Evolutionary conservation across 2,888 invertebrate species (phyloP), one percentile per base, ranked within the genome.

Genomic region (Drosophila robusta): DNA sequence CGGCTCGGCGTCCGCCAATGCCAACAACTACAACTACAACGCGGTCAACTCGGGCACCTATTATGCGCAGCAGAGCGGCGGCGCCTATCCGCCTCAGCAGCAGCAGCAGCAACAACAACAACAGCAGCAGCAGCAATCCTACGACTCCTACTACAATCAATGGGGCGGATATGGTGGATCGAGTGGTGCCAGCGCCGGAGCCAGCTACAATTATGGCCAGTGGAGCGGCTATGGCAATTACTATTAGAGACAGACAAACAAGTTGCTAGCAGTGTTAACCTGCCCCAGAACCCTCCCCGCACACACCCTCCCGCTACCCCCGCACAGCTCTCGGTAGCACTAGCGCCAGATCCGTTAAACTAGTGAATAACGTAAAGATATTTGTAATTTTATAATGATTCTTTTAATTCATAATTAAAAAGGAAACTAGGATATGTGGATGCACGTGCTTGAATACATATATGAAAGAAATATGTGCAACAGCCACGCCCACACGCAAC

Each of bases 131-230:
- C 84, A 89, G 62, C 84, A 84, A 51, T 84, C 90, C n/a, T 94
- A 94, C 81, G 93, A 93, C 58, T 93, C 94, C 67, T 94, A 94
- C 78, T 94, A 94, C 79, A 94, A 93, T 86, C 94, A 94, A 78
- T 94, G 94, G 94, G 93, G 94, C 18, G 94, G 94, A 63, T 93
- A 94, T 1, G 62, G 78, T 1, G 64, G 78, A 5, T 70, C 76
- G n/a, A 69, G 73, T 38, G 56, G 54, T 6, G 65, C 70, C 32
- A 52, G 46, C 11, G 39, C 75, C 9, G 68, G 79, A 32, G 74
- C 87, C 12, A 76, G 78, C 49, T 94, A 94, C 55, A 93, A 93
- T 34, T 94, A 94, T 75, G 93, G 93, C 68, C 94, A 94, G 76
- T 94, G 94, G 94, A 93, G 94, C 51, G 93, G 94, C 41, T 94